Percentiles rank a stretch among this genome's conserved stretches.
Conservation (phyloP, 2,797 vertebrate genomes). For the Ctenochaetus hawaiiensis region DNA sequence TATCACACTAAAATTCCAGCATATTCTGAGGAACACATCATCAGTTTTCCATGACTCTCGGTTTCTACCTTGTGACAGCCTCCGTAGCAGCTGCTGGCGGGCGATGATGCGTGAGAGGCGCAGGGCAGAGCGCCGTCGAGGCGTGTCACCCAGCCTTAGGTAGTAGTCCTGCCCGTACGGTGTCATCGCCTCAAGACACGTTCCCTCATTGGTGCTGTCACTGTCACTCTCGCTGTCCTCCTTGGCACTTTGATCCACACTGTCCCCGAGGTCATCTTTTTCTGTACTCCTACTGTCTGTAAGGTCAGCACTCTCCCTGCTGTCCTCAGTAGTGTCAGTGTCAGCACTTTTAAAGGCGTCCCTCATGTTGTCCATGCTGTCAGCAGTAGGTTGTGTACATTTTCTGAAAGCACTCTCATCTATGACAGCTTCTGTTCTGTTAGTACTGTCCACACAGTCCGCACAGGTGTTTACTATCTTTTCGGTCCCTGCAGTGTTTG, state of each 20-base stretch:
- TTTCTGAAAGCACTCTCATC: neutral
- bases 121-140: constrained; percentile 78
- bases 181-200: constrained; percentile 79
- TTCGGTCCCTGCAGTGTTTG: neutral
- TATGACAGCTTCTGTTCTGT: constrained; percentile 2
- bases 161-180: constrained; percentile 77
- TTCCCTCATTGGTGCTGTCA: constrained; percentile 50
- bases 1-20: neutral
- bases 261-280: neutral
- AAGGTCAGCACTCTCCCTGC: neutral
- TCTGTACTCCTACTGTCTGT: constrained; percentile 14
- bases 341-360: constrained; percentile 26
- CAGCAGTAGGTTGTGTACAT: neutral
- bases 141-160: constrained; percentile 81
- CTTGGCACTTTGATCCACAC: neutral
- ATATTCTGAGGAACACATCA: neutral
- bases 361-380: constrained; percentile 15
- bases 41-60: neutral
- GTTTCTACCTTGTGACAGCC: constrained; percentile 81
- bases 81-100: constrained; percentile 80
- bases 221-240: constrained; percentile 53
- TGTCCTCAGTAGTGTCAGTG: neutral
- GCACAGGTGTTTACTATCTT: neutral
- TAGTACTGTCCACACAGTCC: neutral
- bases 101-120: constrained; percentile 84